Evolutionary conservation across 2,797 vertebrate species (phyloP), one percentile per base, ranked within the genome.

Genomic region (Diglossa cyanea): DNA sequence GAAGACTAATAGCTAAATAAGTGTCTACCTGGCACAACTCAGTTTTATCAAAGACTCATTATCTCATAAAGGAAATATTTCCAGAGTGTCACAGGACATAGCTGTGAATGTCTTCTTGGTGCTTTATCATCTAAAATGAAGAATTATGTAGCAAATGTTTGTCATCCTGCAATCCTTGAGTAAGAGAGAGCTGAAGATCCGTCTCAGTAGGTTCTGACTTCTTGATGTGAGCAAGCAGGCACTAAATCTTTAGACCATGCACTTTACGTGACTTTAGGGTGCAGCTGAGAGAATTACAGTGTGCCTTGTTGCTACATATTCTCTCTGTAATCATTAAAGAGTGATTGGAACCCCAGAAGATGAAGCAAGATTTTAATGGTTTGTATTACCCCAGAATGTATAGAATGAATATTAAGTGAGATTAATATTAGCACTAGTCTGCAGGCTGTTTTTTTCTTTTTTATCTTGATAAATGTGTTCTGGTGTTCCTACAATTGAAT

Each of bases 301-400:
- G 45, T 51, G 42, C 30, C 51, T 88, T 76, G 20, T 40, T 82
- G 39, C 45, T 83, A 21, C 5, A 4, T 31, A 20, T 30, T 62
- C 19, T 17, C 3, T 57, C 21, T 39, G 16, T 44, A 47, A 42
- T 77, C 23, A 63, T 23, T 62, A 39, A 58, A 12, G 33, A 58
- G 4, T 53, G 26, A 79, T 23, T 50, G n/a, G 30, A 83, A 37
- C 23, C 28, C 12, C 26, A 54, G 60, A 68, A 57, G 51, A 61
- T n/a, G 19, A 76, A 58, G 12, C 16, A 70, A 39, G 0, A 1
- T 79, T 75, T 67, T 33, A 70, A 10, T 0, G 0, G 30, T 48
- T 37, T 57, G 45, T 33, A 4, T 79, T 86, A 57, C 14, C 21
- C 58, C 17, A 31, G n/a, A 70, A 66, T 58, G 15, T 30, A 28